A percentile compares a stretch with the other conserved stretches of the same genome.
Conservation (phyloP, 2,888 invertebrate genomes). For the Drosophila ezoana region DNA sequence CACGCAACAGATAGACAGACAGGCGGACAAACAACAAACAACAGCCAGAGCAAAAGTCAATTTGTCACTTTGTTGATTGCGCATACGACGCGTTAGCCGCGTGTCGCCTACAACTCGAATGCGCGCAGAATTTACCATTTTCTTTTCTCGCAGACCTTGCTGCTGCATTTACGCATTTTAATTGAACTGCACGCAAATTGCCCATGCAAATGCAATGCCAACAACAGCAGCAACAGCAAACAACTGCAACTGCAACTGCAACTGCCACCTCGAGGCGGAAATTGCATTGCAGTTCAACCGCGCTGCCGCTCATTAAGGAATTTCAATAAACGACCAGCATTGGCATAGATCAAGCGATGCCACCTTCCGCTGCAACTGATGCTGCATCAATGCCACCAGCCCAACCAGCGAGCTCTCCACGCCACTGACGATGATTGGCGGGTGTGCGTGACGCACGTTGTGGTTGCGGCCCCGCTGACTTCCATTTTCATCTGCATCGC, state of each 20-base stretch:
- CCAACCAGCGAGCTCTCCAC: neutral
- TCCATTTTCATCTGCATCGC: constrained; percentile 21
- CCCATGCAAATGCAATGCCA: constrained; percentile 33
- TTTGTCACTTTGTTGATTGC: constrained; percentile 63
- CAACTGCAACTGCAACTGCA: constrained; percentile 14
- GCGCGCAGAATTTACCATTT: constrained; percentile 33
- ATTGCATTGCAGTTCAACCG: constrained; percentile 43
- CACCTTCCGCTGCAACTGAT: constrained; percentile 45
- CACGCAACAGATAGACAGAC: constrained; percentile 13
- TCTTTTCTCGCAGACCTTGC: constrained; percentile 3
- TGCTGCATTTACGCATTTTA: constrained; percentile 41
- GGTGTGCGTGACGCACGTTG: constrained; percentile 63
- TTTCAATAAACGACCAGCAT: constrained; percentile 68
- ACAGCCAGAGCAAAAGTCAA: constrained; percentile 54
- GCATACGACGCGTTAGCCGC: constrained; percentile 37
- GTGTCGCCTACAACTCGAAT: constrained; percentile 8
- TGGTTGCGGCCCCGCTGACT: constrained; percentile 59
- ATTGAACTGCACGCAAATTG: constrained; percentile 69
- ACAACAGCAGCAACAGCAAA: constrained; percentile 22
- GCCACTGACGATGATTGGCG: constrained; percentile 68
- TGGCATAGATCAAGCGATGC: constrained; percentile 60
- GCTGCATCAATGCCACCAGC: neutral
- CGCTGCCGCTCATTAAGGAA: constrained; percentile 69
- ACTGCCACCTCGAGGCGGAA: constrained; percentile 50
- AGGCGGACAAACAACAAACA: constrained; percentile 22